Evolutionary conservation across 2,888 invertebrate species (phyloP).

Genomic region (Drosophila nr. medialis): DNA sequence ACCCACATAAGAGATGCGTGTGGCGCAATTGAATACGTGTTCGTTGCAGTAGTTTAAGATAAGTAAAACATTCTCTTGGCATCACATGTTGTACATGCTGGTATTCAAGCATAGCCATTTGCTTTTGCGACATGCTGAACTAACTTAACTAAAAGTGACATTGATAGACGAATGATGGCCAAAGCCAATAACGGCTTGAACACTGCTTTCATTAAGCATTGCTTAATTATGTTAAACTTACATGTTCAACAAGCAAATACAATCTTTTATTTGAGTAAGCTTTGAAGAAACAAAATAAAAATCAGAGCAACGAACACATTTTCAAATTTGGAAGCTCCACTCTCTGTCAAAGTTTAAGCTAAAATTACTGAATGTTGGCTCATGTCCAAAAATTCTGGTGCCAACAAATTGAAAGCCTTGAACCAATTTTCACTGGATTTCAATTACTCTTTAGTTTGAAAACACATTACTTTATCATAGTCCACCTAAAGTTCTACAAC

Average conservation of each 20-base stretch:
- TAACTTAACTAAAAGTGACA: constrained; percentile 4
- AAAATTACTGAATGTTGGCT: neutral
- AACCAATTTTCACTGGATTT: neutral
- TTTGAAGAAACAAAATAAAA: neutral
- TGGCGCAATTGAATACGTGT: constrained; percentile 56
- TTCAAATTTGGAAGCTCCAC: neutral
- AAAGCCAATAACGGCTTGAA: constrained; percentile 2
- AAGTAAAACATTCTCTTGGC: constrained; percentile 38
- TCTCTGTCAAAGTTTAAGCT: neutral
- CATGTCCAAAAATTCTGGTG: neutral
- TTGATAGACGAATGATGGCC: neutral
- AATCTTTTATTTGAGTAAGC: neutral
- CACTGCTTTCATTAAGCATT: neutral
- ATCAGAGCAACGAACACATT: neutral
- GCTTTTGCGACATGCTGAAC: constrained; percentile 1
- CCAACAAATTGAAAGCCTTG: constrained; percentile 3
- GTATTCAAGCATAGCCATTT: neutral
- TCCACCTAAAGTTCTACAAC: neutral
- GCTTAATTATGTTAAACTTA: neutral
- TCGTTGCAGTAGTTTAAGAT: constrained; percentile 32
- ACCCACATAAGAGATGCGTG: constrained; percentile 32
- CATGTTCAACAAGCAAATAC: neutral
- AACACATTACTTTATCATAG: neutral
- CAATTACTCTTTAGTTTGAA: neutral
- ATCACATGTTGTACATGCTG: constrained; percentile 6